Evolutionary conservation across 2,888 invertebrate species (phyloP), one percentile per base, ranked within the genome.

Genomic region (Laspeyria flexula): DNA sequence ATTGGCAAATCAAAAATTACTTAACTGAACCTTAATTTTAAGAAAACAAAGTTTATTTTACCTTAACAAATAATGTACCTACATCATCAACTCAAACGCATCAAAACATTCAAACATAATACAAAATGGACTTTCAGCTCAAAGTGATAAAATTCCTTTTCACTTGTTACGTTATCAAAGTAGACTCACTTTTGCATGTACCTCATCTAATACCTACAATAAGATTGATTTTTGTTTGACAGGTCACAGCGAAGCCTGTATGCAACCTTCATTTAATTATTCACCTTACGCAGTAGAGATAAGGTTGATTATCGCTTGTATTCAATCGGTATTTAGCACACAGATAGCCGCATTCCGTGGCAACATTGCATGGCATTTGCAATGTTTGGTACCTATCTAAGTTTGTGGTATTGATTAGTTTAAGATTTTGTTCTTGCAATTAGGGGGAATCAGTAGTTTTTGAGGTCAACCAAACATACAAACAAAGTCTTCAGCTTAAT

Each of bases 271-370:
- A 35, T n/a, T n/a, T 31, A 0, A 12, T 25, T 5, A 13, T 21
- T 13, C 1, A 42, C 46, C 35, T 34, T 56, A 42, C 5, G 0
- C 0, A 0, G 10, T 9, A 15, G 3, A 12, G 5, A 33, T 43
- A 64, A 33, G 31, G 37, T 3, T 35, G 27, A 52, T 16, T 33
- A 44, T 57, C 0, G 6, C 18, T 51, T 13, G 27, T 7, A 18
- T 21, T 18, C 3, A 15, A 33, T 44, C 54, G 48, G 45, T 59
- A 64, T 64, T 63, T 39, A 67, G 59, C 46, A 64, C 37, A 42
- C 47, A 63, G 51, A 51, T 30, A 29, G 18, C 61, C 44, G 53
- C 69, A 65, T 65, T 65, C 65, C 65, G 44, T 40, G 43, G 33
- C 53, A 39, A 11, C 12, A 50, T 53, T 51, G 55, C 46, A 44